Evolutionary conservation across 2,888 invertebrate genomes (phyloP).

Genomic region (Erebia epiphron): DNA sequence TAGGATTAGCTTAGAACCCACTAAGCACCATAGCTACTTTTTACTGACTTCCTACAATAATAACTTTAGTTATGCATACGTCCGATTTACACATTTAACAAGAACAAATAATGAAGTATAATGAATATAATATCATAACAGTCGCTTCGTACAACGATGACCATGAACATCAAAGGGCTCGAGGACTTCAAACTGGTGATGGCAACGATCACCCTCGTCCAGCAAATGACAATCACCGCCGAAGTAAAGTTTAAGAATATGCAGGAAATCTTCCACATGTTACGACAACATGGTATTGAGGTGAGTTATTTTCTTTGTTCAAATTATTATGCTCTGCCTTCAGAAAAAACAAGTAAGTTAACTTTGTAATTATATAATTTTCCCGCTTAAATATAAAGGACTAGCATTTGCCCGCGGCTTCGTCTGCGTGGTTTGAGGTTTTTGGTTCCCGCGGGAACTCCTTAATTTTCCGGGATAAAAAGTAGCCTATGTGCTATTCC

Average conservation of each 20-base stretch:
- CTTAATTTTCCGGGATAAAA: too few species aligned
- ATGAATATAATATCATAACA: conserved; percentile 46
- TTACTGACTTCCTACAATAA: too few species aligned
- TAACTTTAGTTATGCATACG: too few species aligned
- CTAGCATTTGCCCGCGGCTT: too few species aligned
- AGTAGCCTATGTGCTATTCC: too few species aligned
- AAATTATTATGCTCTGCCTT: background rate
- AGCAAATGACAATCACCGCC: conserved; percentile 88
- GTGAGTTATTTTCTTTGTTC: conserved; percentile 60
- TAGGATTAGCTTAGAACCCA: background rate
- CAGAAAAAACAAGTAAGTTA: background rate
- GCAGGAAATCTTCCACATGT: conserved; percentile 90
- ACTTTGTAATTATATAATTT: too few species aligned
- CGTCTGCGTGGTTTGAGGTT: too few species aligned
- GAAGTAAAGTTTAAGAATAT: conserved; percentile 89
- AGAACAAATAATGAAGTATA: too few species aligned
- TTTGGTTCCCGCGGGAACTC: too few species aligned
- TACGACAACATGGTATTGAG: conserved; percentile 87
- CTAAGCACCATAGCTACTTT: too few species aligned
- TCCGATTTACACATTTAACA: too few species aligned
- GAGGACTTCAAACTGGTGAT: conserved; percentile 93
- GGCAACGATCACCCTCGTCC: conserved; percentile 90
- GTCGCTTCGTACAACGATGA: conserved; percentile 85
- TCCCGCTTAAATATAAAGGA: too few species aligned
- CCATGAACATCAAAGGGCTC: conserved; percentile 89